Evolutionary conservation across 2,113 vertebrate genomes (phyloP).

Genomic region (cat (Felis catus)): DNA sequence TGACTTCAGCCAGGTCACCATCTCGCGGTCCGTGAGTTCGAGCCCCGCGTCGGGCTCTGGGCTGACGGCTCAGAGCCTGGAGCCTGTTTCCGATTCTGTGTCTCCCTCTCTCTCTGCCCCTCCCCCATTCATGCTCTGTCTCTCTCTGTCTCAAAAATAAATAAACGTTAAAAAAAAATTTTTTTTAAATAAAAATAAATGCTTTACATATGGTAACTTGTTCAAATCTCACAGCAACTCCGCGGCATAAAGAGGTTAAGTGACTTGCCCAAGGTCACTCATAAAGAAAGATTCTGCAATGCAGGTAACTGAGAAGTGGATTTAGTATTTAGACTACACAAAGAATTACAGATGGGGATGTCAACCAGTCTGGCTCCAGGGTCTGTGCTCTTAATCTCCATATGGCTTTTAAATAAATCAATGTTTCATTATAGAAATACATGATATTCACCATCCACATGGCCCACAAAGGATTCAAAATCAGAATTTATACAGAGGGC

Average conservation of each 20-base stretch:
- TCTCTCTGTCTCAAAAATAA: too few species aligned
- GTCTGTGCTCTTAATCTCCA: neutral
- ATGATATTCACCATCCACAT: neutral
- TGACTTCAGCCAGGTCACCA: too few species aligned
- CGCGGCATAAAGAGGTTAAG: neutral
- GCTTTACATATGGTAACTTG: neutral
- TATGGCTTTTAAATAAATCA: neutral
- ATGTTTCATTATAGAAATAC: neutral
- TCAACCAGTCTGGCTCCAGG: neutral
- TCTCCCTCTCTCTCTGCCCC: too few species aligned
- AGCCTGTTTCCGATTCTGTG: too few species aligned
- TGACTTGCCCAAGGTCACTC: neutral
- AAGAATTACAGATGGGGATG: neutral
- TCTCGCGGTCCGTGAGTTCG: too few species aligned
- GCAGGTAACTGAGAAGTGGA: neutral
- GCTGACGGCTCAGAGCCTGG: too few species aligned
- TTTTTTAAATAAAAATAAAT: too few species aligned
- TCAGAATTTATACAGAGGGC: neutral
- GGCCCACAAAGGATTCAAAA: neutral
- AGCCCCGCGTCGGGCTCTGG: too few species aligned
- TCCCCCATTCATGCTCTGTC: too few species aligned
- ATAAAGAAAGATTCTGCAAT: neutral
- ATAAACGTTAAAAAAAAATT: too few species aligned
- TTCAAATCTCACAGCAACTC: neutral
- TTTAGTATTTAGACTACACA: neutral